These are phyloP conservation scores for Morinoia aosen DNA, from an alignment of 2,888 invertebrate genomes.

Conservation along the genomic window DNA sequence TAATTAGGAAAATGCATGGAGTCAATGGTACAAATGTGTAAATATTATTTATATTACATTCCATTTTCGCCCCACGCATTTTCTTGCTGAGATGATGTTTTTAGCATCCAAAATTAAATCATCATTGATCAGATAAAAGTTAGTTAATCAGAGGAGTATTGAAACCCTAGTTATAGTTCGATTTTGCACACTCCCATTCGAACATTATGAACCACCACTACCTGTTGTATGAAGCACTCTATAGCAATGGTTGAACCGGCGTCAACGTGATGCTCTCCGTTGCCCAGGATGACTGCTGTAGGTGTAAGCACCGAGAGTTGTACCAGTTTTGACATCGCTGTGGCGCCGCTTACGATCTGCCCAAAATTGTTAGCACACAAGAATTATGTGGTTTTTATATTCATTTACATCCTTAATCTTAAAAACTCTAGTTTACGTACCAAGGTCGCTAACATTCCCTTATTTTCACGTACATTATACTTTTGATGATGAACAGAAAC, in stretches of 20 bases:
- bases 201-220: neutral
- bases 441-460: neutral
- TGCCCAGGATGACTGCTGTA: conserved; percentile 50
- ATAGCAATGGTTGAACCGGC: conserved; percentile 57
- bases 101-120: no score
- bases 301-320: conserved; percentile 48
- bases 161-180: no score
- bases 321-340: conserved; percentile 52
- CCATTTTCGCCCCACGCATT: no score
- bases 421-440: neutral
- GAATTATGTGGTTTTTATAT: neutral
- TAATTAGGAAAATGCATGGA: neutral
- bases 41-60: neutral
- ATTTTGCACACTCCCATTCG: no score
- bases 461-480: no score
- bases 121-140: no score
- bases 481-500: no score
- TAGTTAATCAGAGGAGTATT: no score
- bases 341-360: conserved; percentile 53
- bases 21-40: neutral
- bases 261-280: conserved; percentile 56
- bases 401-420: neutral
- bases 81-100: no score
- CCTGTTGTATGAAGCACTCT: conserved; percentile 57
- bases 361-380: neutral